Evolutionary conservation across 1,140 invertebrate species (phyloP), one percentile per base, ranked within the genome.

Genomic region (Drosophila lini): DNA sequence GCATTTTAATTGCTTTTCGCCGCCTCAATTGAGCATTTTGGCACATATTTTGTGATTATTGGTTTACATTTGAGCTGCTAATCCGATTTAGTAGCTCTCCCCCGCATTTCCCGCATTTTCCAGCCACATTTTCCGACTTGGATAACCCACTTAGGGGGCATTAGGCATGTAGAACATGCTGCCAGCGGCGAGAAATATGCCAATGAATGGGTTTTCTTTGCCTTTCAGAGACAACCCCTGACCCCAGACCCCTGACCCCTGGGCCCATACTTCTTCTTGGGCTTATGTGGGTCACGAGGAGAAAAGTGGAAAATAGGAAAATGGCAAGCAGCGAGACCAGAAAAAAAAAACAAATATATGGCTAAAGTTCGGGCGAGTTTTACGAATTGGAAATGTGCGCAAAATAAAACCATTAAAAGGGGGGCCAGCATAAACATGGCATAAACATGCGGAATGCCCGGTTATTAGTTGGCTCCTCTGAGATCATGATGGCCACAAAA

Each of bases 341-440:
- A 38, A 16, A n/a, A n/a, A 16, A 67, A 56, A 16, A n/a, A n/a
- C 15, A 67, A 56, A 56, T 41, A 70, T 19, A 63, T 40, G 31
- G 36, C 28, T 8, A 59, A 63, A 47, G 42, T 41, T 74, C 15
- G n/a, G 40, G 15, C 47, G 52, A 42, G 32, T 63, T 50, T 25
- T 64, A 38, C 53, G 55, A 34, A 56, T 78, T 64, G 64, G 38
- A 42, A 76, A 68, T 61, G 73, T 61, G 78, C 78, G 55, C 77
- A 77, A 84, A 85, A 85, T 84, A 78, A 85, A 80, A 42, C 68
- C 64, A 84, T 85, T 84, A 78, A 85, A 73, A 80, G 53, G 71
- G 32, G 52, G 48, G 16, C 47, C 60, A 64, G 70, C 63, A 85
- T 84, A 85, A 84, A 85, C 78, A 85, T 77, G 42, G 45, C 68